Conservation (phyloP, 1,140 invertebrate genomes). For the Rhizoglyphus robini region DNA sequence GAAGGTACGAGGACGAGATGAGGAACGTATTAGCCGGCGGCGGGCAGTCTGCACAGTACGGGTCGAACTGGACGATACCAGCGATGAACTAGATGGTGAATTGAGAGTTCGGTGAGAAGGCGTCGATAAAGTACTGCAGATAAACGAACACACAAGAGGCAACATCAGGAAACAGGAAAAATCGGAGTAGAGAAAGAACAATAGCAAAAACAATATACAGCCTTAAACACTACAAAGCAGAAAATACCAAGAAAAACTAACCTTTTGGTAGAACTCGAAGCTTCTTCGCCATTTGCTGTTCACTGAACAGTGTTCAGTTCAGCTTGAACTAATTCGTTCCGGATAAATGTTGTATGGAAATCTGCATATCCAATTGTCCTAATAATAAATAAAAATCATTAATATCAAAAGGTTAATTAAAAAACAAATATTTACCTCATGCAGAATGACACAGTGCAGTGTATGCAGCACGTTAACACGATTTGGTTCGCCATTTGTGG, state of each 20-base stretch:
- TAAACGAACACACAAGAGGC: too few relatives aligned
- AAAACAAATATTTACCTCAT: constrained; percentile 47
- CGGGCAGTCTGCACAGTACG: constrained; percentile 14
- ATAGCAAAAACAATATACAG: not conserved
- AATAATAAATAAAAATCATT: constrained; percentile 80
- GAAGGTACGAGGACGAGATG: constrained; percentile 35
- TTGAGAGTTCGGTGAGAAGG: not conserved
- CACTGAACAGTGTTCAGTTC: too few relatives aligned
- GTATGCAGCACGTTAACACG: constrained; percentile 52
- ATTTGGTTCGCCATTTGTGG: constrained; percentile 55
- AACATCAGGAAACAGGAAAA: not conserved
- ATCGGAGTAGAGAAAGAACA: constrained; percentile 9
- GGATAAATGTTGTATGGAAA: constrained; percentile 79
- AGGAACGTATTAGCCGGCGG: constrained; percentile 56
- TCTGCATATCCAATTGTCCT: constrained; percentile 76
- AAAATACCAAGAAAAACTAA: not conserved
- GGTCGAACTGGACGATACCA: constrained; percentile 17
- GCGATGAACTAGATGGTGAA: constrained; percentile 19
- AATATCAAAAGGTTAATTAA: constrained; percentile 55
- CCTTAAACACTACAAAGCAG: not conserved
- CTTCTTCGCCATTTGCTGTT: too few relatives aligned
- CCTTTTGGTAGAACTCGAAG: constrained; percentile 46
- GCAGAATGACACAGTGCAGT: constrained; percentile 72
- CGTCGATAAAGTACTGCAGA: not conserved
- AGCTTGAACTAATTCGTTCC: constrained; percentile 66